These are phyloP conservation scores for Perdita meconis DNA, from an alignment of 2,888 invertebrate species.

Conservation along the genomic window DNA sequence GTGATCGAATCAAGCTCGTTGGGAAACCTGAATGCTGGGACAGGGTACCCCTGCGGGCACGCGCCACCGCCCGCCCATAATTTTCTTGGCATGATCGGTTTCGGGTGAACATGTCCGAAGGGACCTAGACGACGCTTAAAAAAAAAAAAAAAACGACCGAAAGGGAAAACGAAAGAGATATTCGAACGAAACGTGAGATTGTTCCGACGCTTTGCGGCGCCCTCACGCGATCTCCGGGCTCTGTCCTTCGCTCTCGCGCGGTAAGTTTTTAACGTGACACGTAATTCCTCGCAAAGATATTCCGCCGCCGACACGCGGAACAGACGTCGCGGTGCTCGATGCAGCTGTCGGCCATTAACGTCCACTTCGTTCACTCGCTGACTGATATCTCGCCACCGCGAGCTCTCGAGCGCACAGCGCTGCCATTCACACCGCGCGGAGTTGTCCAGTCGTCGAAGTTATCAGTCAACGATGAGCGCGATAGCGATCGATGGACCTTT, in stretches of 20 bases:
- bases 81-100: conserved; percentile 73
- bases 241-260: conserved; percentile 75
- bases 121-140: conserved; percentile 8
- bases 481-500: conserved; percentile 43
- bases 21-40: conserved; percentile 98
- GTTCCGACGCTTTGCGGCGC: conserved; percentile 64
- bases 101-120: conserved; percentile 51
- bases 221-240: conserved; percentile 73
- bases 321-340: conserved; percentile 44
- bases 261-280: conserved; percentile 67
- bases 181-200: conserved; percentile 49
- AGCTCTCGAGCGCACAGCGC: conserved; percentile 15
- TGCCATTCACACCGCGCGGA: conserved; percentile 39
- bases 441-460: conserved; percentile 32
- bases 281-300: conserved; percentile 41
- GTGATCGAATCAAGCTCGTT: conserved; percentile 55
- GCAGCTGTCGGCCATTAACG: conserved; percentile 48
- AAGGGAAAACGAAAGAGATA: conserved; percentile 15
- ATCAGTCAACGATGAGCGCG: conserved; percentile 17
- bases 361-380: background rate
- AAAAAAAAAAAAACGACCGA: conserved; percentile 14
- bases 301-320: conserved; percentile 27
- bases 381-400: background rate
- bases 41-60: conserved; percentile 94
- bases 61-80: conserved; percentile 77